Percentiles rank a stretch among this genome's conserved stretches.
These are phyloP conservation scores for Xylocopa sonorina DNA, from an alignment of 1,140 invertebrate genomes.

Conservation along the genomic window DNA sequence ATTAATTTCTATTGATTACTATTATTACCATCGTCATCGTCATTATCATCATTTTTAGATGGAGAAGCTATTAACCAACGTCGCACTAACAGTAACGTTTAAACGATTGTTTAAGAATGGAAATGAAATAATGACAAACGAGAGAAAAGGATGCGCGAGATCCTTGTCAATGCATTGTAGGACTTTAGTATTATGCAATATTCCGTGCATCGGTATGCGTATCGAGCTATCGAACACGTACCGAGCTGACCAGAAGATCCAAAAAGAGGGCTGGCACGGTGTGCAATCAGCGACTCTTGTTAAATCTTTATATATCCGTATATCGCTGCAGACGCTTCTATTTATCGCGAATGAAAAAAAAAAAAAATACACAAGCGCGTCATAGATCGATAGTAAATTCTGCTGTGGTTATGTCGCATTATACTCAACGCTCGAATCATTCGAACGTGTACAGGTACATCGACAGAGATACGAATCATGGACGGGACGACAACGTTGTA, in stretches of 20 bases:
- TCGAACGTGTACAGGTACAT: slow-evolving; percentile 31
- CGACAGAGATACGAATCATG: slow-evolving; percentile 35
- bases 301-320: slow-evolving; percentile 39
- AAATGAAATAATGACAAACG: background rate
- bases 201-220: slow-evolving; percentile 61
- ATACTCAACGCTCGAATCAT: slow-evolving; percentile 46
- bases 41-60: slow-evolving; percentile 53
- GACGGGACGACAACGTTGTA: background rate
- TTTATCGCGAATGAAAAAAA: slow-evolving; percentile 43
- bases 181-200: slow-evolving; percentile 74
- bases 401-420: slow-evolving; percentile 63
- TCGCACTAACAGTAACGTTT: slow-evolving; percentile 37
- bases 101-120: slow-evolving; percentile 33
- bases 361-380: background rate
- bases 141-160: slow-evolving; percentile 7
- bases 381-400: slow-evolving; percentile 20
- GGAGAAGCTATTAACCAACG: slow-evolving; percentile 50
- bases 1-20: slow-evolving; percentile 65
- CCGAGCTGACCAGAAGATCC: slow-evolving; percentile 42
- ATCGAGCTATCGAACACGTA: slow-evolving; percentile 12
- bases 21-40: slow-evolving; percentile 61
- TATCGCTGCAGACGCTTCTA: slow-evolving; percentile 60
- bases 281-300: slow-evolving; percentile 51
- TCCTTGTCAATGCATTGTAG: slow-evolving; percentile 61
- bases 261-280: slow-evolving; percentile 36